Percentiles rank a stretch among this genome's conserved stretches.
phyloP scores from a whole-genome alignment of 2,113 vertebrate species.

The Motacilla alba region DNA sequence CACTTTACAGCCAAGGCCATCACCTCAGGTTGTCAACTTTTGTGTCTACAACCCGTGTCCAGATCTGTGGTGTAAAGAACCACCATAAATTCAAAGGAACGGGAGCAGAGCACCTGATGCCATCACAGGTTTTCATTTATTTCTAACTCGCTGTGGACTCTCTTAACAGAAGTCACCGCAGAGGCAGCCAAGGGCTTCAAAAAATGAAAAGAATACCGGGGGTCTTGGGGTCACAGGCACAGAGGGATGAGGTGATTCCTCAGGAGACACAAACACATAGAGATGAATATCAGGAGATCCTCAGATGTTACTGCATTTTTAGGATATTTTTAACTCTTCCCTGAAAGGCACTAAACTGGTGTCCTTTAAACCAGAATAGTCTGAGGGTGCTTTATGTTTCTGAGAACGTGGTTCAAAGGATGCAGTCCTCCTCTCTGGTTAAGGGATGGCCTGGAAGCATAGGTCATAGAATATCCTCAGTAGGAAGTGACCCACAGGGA shows the following conservation, averaged over 20 bases:
- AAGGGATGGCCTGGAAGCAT: background rate
- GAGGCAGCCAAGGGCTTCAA: background rate
- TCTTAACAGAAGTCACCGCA: fast-evolving
- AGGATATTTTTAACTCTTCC: background rate
- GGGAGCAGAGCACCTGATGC: background rate
- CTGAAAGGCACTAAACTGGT: background rate
- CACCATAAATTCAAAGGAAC: background rate
- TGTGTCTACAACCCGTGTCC: background rate
- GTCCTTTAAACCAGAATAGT: background rate
- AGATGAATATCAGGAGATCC: background rate
- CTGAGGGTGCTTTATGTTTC: background rate
- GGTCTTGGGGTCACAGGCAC: background rate
- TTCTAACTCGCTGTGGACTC: background rate
- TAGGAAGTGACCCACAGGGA: background rate
- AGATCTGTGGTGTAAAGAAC: background rate
- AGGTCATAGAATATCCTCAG: background rate
- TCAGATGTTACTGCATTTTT: background rate
- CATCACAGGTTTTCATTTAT: background rate
- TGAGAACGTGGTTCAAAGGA: background rate
- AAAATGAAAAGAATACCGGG: background rate
- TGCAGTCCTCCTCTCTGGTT: background rate
- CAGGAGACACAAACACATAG: fast-evolving
- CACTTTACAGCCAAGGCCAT: background rate
- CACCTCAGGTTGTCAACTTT: background rate
- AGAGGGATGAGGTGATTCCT: background rate